These are phyloP conservation scores for Nesogale talazaci DNA, from an alignment of 2,113 vertebrate genomes.

Conservation along the genomic window DNA sequence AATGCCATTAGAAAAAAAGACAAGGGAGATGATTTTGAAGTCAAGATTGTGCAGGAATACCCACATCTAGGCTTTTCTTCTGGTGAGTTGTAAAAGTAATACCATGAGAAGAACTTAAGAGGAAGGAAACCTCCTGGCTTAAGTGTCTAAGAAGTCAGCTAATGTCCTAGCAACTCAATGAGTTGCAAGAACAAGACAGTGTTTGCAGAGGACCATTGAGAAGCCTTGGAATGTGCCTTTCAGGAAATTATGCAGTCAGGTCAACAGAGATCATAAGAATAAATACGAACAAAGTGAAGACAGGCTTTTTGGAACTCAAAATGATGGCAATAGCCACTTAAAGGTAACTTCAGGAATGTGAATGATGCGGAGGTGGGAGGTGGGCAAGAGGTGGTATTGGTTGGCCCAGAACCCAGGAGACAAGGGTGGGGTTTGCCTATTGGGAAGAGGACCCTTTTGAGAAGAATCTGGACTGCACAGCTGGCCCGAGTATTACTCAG, in stretches of 20 bases:
- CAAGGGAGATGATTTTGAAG: neutral
- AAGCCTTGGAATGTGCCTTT: neutral
- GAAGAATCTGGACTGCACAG: neutral
- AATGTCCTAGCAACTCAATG: neutral
- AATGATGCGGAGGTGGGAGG: neutral
- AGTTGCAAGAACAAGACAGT: neutral
- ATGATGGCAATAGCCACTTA: neutral
- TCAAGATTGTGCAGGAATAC: neutral
- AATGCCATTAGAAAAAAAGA: neutral
- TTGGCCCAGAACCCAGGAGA: rapidly evolving
- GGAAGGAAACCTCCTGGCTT: neutral
- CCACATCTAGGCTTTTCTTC: neutral
- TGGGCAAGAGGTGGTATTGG: too few relatives aligned
- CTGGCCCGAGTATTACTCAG: neutral
- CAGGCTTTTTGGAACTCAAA: neutral
- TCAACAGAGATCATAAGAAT: neutral
- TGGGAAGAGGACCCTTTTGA: neutral
- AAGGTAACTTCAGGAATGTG: neutral
- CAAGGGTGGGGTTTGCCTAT: neutral
- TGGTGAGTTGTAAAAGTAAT: neutral
- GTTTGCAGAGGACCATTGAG: neutral
- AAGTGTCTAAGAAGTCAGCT: neutral
- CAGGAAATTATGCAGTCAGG: neutral
- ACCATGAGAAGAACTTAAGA: neutral
- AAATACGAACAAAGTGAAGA: neutral